A percentile compares a stretch with the other conserved stretches of the same genome.
Conservation (phyloP, 2,113 vertebrate species). For the Poecile atricapillus region DNA sequence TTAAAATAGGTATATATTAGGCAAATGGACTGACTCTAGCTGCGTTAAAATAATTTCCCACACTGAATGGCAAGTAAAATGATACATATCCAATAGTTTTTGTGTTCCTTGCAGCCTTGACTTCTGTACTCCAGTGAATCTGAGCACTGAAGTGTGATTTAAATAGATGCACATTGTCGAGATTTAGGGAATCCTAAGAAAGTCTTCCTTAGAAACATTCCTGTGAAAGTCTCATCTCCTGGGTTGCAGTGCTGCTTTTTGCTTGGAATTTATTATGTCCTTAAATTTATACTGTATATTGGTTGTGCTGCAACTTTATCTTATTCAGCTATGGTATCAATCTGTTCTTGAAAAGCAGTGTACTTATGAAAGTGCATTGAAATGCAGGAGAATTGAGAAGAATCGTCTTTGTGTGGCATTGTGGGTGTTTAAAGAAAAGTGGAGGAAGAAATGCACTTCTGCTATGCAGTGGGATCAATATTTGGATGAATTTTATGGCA, state of each 20-base stretch:
- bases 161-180: background rate
- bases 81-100: background rate
- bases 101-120: background rate
- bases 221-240: background rate
- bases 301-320: background rate
- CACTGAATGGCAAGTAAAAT: background rate
- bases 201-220: background rate
- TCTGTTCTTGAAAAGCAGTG: background rate
- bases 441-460: background rate
- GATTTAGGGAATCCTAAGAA: background rate
- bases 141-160: background rate
- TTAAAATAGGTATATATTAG: background rate
- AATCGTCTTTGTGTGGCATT: background rate
- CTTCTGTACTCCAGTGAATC: background rate
- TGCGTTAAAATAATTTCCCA: background rate
- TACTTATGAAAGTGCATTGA: background rate
- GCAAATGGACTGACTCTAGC: background rate
- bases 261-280: background rate
- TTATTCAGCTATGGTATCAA: background rate
- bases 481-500: background rate
- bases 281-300: background rate
- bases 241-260: background rate
- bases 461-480: background rate
- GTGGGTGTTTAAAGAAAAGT: background rate
- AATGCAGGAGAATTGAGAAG: background rate